A percentile compares a stretch with the other conserved stretches of the same genome.
Conservation (phyloP, 2,888 invertebrate genomes). For the Artemia sp. region DNA sequence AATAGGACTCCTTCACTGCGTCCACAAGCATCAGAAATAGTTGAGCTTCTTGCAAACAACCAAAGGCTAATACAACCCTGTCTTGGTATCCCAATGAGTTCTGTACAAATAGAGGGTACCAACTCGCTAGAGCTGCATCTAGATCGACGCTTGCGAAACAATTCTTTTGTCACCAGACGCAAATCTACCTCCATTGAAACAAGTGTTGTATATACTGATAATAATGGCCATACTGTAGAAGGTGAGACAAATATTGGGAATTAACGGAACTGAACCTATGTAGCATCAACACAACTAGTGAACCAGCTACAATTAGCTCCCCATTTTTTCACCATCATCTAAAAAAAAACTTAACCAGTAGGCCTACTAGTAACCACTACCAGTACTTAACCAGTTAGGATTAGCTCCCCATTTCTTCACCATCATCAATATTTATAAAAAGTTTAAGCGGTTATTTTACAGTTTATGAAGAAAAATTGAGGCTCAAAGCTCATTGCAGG, state of each 20-base stretch:
- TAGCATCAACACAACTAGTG: too few species aligned
- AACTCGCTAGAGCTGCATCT: slow-evolving; percentile 41
- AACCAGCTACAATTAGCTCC: too few species aligned
- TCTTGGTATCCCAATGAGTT: slow-evolving; percentile 53
- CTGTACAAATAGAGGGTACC: slow-evolving; percentile 52
- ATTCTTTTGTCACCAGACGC: slow-evolving; percentile 18
- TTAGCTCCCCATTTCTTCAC: too few species aligned
- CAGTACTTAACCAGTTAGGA: too few species aligned
- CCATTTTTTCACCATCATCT: too few species aligned
- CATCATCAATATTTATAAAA: too few species aligned
- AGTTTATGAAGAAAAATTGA: too few species aligned
- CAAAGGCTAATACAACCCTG: slow-evolving; percentile 59
- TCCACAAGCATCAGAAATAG: slow-evolving; percentile 58
- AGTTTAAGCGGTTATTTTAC: too few species aligned
- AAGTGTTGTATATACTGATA: slow-evolving; percentile 4
- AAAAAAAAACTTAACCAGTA: too few species aligned
- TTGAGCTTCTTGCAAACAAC: slow-evolving; percentile 58
- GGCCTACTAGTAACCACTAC: too few species aligned
- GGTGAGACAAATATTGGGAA: neutral
- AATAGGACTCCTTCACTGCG: slow-evolving; percentile 48
- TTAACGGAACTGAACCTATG: too few species aligned
- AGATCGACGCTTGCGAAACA: slow-evolving; percentile 29
- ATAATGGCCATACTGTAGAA: slow-evolving; percentile 13
- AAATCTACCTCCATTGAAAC: slow-evolving; percentile 4
- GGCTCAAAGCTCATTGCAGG: too few species aligned